A percentile compares a stretch with the other conserved stretches of the same genome.
Conservation (phyloP, 2,113 vertebrate genomes). For the Arenaria interpres region DNA sequence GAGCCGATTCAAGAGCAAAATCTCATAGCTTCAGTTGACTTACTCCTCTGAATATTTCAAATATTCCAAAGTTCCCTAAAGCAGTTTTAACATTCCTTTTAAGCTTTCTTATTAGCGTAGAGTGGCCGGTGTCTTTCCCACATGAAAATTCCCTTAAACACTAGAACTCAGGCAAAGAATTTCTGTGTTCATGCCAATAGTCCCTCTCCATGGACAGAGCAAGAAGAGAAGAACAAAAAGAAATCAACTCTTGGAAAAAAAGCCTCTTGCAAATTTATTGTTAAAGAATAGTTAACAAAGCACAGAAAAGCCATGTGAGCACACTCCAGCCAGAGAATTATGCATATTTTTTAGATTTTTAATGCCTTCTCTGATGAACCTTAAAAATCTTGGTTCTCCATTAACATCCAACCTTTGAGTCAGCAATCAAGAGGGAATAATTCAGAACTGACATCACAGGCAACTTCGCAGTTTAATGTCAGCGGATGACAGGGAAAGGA, state of each 20-base stretch:
- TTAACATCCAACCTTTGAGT: conserved; percentile 41
- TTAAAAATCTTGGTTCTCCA: conserved; percentile 36
- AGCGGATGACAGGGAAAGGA: conserved; percentile 33
- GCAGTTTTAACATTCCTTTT: not conserved
- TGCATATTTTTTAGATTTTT: conserved; percentile 31
- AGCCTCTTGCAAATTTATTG: not conserved
- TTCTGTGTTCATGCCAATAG: not conserved
- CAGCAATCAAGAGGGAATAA: conserved; percentile 63
- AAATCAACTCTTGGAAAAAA: not conserved
- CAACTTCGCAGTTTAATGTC: conserved; percentile 59
- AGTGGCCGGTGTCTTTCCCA: not conserved
- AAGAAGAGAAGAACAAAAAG: not conserved
- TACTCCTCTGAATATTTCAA: not conserved
- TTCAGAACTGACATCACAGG: conserved; percentile 63
- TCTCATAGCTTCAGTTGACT: not conserved
- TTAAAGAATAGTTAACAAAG: not conserved
- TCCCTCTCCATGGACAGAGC: not conserved
- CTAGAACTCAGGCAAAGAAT: not conserved
- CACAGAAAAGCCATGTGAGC: not conserved
- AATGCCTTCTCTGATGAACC: conserved; percentile 40
- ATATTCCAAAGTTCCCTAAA: not conserved
- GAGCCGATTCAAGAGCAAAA: not conserved
- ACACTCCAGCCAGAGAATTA: not conserved
- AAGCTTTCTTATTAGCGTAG: not conserved
- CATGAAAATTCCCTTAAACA: not conserved